Evolutionary conservation across 2,113 vertebrate genomes (phyloP), one percentile per base, ranked within the genome.

Genomic region (Takifugu flavidus): DNA sequence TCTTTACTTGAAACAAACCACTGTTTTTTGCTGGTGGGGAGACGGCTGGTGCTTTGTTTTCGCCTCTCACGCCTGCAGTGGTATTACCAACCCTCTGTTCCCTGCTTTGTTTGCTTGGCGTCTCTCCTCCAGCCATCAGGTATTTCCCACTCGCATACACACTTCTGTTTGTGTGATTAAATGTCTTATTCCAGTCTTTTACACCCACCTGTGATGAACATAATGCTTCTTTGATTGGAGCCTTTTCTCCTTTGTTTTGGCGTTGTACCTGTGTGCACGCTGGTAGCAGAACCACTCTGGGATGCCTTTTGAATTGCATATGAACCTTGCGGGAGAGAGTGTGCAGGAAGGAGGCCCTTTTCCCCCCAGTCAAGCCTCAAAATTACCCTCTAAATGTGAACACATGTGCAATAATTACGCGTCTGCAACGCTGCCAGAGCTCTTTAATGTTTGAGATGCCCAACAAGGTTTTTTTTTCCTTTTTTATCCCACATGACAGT

Each of bases 281-380:
- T 72, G 78, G 84, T 67, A 76, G 70, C 56, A 51, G 45, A 74
- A 53, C 31, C 25, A 43, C 45, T 80, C 75, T 67, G 4, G 54
- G 49, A 54, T 47, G 34, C 42, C 5, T 56, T 66, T 49, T 74
- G 44, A 72, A 73, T 75, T 69, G 64, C 62, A 55, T 27, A 34
- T 70, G 34, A 66, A 76, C 49, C 56, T 7, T 27, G 8, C 15
- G 6, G n/a, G 50, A 47, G 60, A 66, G 47, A 45, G 45, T 51
- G 56, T 56, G 59, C 51, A 39, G 49, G 56, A 60, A 59, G 43
- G 20, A 20, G 63, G 62, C 49, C 65, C 50, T 76, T 66, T 46
- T 59, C 15, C 25, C 43, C 59, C 8, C 34, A 39, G 43, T 55
- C n/a, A 56, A 42, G 62, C 52, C 54, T 49, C 26, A 6, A 59